phyloP scores from a whole-genome alignment of 2,888 invertebrate genomes.

The Ischnura elegans region DNA sequence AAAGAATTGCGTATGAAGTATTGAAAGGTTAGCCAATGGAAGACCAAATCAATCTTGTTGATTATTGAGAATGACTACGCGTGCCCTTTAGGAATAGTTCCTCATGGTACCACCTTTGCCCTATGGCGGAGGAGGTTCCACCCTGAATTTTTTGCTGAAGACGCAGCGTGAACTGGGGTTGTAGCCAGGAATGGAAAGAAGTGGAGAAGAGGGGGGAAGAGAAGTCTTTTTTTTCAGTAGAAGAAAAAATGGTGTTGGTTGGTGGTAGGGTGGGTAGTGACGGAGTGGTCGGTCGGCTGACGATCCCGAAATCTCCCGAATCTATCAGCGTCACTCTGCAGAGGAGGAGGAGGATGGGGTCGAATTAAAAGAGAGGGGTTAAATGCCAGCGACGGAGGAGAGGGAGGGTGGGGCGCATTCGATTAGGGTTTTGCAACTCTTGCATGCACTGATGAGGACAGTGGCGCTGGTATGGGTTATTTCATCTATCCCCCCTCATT shows the following conservation, averaged over 20 bases:
- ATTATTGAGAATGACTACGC: too few relatives aligned
- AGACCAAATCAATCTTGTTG: too few relatives aligned
- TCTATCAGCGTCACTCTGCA: constrained; percentile 60
- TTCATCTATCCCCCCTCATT: too few relatives aligned
- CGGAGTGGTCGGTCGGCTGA: constrained; percentile 51
- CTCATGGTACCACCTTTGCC: too few relatives aligned
- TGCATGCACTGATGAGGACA: neutral
- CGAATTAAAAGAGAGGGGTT: neutral
- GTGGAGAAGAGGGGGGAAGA: neutral
- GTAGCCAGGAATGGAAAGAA: neutral
- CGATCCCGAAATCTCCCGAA: constrained; percentile 63
- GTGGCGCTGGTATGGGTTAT: neutral
- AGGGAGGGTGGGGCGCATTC: neutral
- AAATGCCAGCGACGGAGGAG: neutral
- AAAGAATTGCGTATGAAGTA: too few relatives aligned
- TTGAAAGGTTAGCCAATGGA: too few relatives aligned
- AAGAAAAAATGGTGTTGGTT: neutral
- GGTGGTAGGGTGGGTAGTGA: neutral
- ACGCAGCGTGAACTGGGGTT: neutral
- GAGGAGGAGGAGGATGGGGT: constrained; percentile 20
- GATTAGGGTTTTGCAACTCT: neutral
- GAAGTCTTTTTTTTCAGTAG: too few relatives aligned
- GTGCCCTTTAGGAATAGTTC: too few relatives aligned
- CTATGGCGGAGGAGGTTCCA: too few relatives aligned
- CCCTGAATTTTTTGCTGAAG: too few relatives aligned